A percentile compares a stretch with the other conserved stretches of the same genome.
These are phyloP conservation scores for Zelleria hepariella DNA, from an alignment of 2,888 invertebrate genomes.

Conservation along the genomic window DNA sequence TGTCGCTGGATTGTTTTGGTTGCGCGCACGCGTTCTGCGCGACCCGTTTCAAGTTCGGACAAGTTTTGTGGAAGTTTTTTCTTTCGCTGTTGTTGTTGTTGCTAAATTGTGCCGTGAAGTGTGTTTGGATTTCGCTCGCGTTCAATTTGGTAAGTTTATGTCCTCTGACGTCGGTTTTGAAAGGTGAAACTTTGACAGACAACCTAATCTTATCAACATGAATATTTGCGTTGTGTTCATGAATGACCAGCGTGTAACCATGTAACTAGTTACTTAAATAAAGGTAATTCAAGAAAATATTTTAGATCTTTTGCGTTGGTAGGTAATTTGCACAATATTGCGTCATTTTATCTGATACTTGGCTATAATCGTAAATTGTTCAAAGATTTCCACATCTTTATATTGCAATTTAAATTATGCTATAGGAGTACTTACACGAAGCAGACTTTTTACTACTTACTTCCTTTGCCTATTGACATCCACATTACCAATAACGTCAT, in stretches of 20 bases:
- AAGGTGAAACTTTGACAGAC: no score
- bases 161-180: background rate
- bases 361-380: background rate
- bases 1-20: constrained; percentile 58
- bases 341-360: background rate
- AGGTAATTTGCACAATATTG: background rate
- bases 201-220: no score
- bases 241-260: no score
- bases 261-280: background rate
- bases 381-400: background rate
- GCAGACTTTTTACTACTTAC: no score
- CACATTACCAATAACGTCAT: no score
- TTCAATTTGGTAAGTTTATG: constrained; percentile 43
- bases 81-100: constrained; percentile 3
- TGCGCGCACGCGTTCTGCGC: constrained; percentile 55
- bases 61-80: constrained; percentile 42
- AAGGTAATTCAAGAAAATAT: background rate
- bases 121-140: constrained; percentile 60
- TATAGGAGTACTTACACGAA: no score
- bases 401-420: background rate
- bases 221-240: no score
- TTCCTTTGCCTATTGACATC: no score
- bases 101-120: constrained; percentile 37
- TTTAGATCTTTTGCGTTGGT: background rate
- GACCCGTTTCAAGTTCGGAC: constrained; percentile 51